phyloP scores from a whole-genome alignment of 2,113 vertebrate genomes.

The Pseudolaguvia tuberculata region DNA sequence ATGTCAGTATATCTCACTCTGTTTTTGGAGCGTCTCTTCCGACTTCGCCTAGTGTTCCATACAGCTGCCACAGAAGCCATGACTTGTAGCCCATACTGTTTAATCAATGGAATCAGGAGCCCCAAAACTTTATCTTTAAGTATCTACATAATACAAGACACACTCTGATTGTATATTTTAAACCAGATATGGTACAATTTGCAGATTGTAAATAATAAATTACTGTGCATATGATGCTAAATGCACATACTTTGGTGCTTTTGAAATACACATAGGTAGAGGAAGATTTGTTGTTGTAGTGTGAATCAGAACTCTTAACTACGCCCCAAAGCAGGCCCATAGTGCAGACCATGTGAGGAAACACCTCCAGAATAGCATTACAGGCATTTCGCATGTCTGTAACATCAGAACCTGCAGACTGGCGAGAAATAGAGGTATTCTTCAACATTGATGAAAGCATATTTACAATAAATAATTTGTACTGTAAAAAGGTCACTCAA shows the following conservation, averaged over 20 bases:
- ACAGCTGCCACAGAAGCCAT: conserved; percentile 84
- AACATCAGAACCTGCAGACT: conserved; percentile 66
- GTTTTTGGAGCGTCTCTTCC: conserved; percentile 74
- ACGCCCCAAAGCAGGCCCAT: conserved; percentile 85
- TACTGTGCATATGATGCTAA: background rate
- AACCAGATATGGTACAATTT: background rate
- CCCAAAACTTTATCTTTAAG: conserved; percentile 85
- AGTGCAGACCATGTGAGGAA: conserved; percentile 82
- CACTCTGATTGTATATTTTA: conserved; percentile 3
- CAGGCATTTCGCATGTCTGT: conserved; percentile 81
- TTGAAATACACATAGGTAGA: conserved; percentile 90
- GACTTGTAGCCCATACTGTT: conserved; percentile 79
- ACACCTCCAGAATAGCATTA: conserved; percentile 83
- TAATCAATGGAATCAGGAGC: conserved; percentile 81
- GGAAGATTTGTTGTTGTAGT: conserved; percentile 70
- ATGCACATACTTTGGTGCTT: conserved; percentile 79
- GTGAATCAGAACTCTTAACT: conserved; percentile 69
- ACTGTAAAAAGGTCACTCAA: background rate
- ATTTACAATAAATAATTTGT: too few relatives aligned
- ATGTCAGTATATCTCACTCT: conserved; percentile 68
- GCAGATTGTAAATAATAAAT: background rate
- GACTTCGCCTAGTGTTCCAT: conserved; percentile 81
- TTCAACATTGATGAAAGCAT: background rate
- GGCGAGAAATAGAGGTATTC: background rate
- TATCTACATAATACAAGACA: conserved; percentile 64